phyloP scores from a whole-genome alignment of 2,797 vertebrate genomes.

The Oryzias sinensis region DNA sequence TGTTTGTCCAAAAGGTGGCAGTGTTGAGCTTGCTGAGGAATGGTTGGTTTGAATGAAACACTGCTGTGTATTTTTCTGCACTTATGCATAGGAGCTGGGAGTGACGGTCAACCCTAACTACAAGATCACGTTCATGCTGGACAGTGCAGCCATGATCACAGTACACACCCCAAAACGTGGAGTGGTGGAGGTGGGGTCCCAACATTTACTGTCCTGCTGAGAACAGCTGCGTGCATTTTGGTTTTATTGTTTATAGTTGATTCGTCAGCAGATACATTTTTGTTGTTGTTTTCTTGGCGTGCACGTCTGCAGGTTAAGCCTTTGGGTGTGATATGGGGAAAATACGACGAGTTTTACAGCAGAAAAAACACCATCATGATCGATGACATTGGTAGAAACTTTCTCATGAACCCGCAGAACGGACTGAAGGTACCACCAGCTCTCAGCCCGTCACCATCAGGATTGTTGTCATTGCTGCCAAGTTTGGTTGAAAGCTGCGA shows the following conservation, averaged over 20 bases:
- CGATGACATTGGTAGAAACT: conserved; percentile 98
- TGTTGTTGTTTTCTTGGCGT: conserved; percentile 12
- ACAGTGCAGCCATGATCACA: conserved; percentile 98
- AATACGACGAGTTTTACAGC: conserved; percentile 94
- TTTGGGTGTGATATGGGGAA: conserved; percentile 97
- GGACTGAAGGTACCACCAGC: conserved; percentile 87
- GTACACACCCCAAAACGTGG: conserved; percentile 97
- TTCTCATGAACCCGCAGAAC: conserved; percentile 99
- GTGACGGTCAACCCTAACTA: conserved; percentile 96
- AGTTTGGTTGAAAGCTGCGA: neutral
- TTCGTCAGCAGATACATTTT: neutral
- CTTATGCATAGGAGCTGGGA: conserved; percentile 86
- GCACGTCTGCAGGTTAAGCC: conserved; percentile 87
- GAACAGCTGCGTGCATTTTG: neutral
- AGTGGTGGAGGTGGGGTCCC: conserved; percentile 87
- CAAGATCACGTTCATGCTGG: conserved; percentile 98
- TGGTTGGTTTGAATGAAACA: neutral
- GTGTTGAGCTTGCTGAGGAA: conserved; percentile 13
- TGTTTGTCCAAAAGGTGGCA: conserved; percentile 53
- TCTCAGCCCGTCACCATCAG: no score
- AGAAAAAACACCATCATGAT: conserved; percentile 99
- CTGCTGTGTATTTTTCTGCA: conserved; percentile 22
- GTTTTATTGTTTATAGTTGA: neutral
- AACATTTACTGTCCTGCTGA: no score
- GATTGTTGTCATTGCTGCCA: no score